phyloP scores from a whole-genome alignment of 2,888 invertebrate species.

The Eudemis profundana region DNA sequence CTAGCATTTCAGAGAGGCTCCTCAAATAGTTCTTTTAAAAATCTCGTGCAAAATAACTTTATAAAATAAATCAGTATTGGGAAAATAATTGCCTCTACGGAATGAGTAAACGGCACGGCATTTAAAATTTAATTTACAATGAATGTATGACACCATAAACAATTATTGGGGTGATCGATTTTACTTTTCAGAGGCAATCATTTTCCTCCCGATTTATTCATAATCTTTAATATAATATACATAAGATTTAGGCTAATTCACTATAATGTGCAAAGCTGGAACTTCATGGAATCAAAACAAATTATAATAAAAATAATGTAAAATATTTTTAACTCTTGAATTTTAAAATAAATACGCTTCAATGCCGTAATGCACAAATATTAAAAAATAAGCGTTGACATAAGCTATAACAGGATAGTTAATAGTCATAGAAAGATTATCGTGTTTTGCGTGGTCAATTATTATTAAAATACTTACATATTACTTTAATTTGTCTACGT shows the following conservation, averaged over 20 bases:
- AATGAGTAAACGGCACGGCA: too few relatives aligned
- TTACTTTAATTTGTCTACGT: not conserved
- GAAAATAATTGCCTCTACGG: not conserved
- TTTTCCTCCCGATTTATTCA: slow-evolving; percentile 17
- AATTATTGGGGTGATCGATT: too few relatives aligned
- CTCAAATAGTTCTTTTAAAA: not conserved
- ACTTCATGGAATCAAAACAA: slow-evolving; percentile 42
- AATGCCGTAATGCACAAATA: slow-evolving; percentile 37
- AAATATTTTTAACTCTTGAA: slow-evolving; percentile 27
- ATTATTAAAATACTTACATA: too few relatives aligned
- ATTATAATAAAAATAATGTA: slow-evolving; percentile 16
- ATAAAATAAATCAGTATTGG: not conserved
- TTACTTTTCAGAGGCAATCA: too few relatives aligned
- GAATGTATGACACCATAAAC: too few relatives aligned
- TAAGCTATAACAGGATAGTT: not conserved
- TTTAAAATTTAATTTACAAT: too few relatives aligned
- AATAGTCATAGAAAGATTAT: not conserved
- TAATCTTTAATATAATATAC: slow-evolving; percentile 12
- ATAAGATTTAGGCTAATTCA: slow-evolving; percentile 33
- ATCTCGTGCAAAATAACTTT: not conserved
- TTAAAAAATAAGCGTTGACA: slow-evolving; percentile 6
- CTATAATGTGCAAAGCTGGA: slow-evolving; percentile 40
- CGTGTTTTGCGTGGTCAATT: slow-evolving; percentile 3
- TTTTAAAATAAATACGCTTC: slow-evolving; percentile 38
- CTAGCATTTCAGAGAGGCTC: not conserved